These are phyloP conservation scores for Synanthedon myopaeformis DNA, from an alignment of 2,888 invertebrate genomes.

Conservation along the genomic window DNA sequence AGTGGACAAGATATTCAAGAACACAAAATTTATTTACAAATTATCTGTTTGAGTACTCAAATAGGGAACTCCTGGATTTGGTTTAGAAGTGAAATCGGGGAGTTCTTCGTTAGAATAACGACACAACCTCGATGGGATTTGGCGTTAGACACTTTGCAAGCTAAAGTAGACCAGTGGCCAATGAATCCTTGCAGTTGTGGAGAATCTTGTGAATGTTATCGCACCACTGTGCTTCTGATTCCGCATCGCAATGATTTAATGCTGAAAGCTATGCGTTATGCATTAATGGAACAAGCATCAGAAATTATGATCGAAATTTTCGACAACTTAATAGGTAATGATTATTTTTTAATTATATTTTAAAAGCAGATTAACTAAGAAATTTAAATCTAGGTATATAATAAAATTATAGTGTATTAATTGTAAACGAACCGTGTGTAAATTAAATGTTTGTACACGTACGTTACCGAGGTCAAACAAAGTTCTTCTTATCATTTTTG, in stretches of 20 bases:
- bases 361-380: no score
- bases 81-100: conserved; percentile 48
- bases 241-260: conserved; percentile 56
- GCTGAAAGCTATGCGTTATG: conserved; percentile 45
- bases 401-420: no score
- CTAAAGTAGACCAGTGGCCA: conserved; percentile 42
- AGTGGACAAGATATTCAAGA: conserved; percentile 30
- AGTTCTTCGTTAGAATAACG: conserved; percentile 50
- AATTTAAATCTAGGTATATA: no score
- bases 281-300: conserved; percentile 47
- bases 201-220: conserved; percentile 52
- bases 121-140: conserved; percentile 54
- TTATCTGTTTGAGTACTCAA: conserved; percentile 49
- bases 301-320: conserved; percentile 46
- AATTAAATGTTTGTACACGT: no score
- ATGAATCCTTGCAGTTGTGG: conserved; percentile 52
- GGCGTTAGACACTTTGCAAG: conserved; percentile 42
- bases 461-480: no score
- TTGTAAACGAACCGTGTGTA: no score
- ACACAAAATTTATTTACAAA: conserved; percentile 43
- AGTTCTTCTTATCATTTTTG: no score
- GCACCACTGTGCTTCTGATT: conserved; percentile 40
- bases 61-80: conserved; percentile 50
- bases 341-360: neutral
- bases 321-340: conserved; percentile 45